Conservation (phyloP, 1,140 invertebrate species). For the Drosophila auraria region DNA sequence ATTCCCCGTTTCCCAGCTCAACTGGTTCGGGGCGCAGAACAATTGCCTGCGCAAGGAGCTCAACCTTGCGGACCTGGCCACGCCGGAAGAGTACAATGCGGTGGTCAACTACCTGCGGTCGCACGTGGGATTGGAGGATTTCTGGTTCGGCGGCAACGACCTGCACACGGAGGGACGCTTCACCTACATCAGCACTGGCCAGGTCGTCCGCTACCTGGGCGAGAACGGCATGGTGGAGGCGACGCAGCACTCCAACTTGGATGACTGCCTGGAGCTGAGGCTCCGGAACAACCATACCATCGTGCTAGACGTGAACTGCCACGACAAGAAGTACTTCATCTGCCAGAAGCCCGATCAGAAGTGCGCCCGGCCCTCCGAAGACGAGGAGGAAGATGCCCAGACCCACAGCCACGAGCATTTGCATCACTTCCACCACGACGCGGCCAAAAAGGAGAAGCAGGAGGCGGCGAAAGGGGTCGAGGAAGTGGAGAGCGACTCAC, state of each 20-base stretch:
- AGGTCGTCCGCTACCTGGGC: slow-evolving; percentile 39
- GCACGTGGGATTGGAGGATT: slow-evolving; percentile 51
- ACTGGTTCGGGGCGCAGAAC: slow-evolving; percentile 70
- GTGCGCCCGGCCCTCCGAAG: slow-evolving; percentile 37
- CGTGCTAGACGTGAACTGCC: slow-evolving; percentile 64
- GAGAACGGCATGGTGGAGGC: slow-evolving; percentile 14
- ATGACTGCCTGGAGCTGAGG: slow-evolving; percentile 65
- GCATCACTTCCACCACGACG: slow-evolving; percentile 73
- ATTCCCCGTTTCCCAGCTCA: slow-evolving; percentile 40
- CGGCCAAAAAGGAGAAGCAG: slow-evolving; percentile 16
- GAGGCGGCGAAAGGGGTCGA: background rate
- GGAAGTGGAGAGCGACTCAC: slow-evolving; percentile 56
- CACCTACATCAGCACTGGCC: slow-evolving; percentile 59
- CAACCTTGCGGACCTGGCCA: slow-evolving; percentile 86
- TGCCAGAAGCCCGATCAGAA: slow-evolving; percentile 34
- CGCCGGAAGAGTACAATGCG: slow-evolving; percentile 34
- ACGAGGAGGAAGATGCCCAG: background rate
- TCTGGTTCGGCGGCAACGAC: slow-evolving; percentile 69
- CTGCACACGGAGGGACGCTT: slow-evolving; percentile 59
- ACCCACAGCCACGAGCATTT: slow-evolving; percentile 70
- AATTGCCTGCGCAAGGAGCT: slow-evolving; percentile 89
- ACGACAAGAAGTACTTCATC: slow-evolving; percentile 62
- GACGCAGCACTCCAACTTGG: slow-evolving; percentile 56
- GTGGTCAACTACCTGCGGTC: slow-evolving; percentile 20
- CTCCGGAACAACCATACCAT: slow-evolving; percentile 41